Percentiles rank a stretch among this genome's conserved stretches.
Conservation (phyloP, 53 echinoderm and acorn worm genomes). For the Luidia sarsii region DNA sequence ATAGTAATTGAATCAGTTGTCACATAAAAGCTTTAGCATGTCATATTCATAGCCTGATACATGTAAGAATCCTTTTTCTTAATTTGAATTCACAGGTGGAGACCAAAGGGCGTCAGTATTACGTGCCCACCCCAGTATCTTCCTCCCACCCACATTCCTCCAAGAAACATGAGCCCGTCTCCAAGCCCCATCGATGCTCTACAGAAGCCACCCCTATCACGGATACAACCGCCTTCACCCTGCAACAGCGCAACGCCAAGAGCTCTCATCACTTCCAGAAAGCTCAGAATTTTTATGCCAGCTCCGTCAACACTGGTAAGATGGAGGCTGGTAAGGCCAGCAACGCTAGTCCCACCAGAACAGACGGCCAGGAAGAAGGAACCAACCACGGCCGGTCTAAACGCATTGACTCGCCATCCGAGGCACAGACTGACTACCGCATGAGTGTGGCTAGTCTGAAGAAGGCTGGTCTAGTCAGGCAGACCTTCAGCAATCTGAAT, state of each 20-base stretch:
- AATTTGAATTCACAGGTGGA: not conserved
- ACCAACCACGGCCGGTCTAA: conserved; percentile 13
- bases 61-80: too few relatives aligned
- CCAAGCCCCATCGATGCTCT: conserved; percentile 75
- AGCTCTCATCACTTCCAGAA: conserved; percentile 89
- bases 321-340: conserved; percentile 1
- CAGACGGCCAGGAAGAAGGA: not conserved
- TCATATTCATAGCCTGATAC: too few relatives aligned
- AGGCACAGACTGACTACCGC: conserved; percentile 16
- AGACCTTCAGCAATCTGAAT: not conserved
- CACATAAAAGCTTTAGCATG: too few relatives aligned
- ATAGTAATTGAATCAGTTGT: too few relatives aligned
- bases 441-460: conserved; percentile 41
- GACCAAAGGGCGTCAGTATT: not conserved
- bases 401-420: not conserved
- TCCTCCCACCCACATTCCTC: conserved; percentile 10
- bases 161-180: conserved; percentile 11
- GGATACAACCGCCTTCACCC: conserved; percentile 56
- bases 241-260: conserved; percentile 32
- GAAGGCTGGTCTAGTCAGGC: conserved; percentile 24
- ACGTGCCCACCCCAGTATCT: conserved; percentile 43
- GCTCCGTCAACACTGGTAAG: not conserved
- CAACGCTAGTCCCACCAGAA: not conserved
- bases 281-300: conserved; percentile 73
- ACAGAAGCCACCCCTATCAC: conserved; percentile 89